phyloP scores from a whole-genome alignment of 2,113 vertebrate genomes.

The Cheilinus undulatus region DNA sequence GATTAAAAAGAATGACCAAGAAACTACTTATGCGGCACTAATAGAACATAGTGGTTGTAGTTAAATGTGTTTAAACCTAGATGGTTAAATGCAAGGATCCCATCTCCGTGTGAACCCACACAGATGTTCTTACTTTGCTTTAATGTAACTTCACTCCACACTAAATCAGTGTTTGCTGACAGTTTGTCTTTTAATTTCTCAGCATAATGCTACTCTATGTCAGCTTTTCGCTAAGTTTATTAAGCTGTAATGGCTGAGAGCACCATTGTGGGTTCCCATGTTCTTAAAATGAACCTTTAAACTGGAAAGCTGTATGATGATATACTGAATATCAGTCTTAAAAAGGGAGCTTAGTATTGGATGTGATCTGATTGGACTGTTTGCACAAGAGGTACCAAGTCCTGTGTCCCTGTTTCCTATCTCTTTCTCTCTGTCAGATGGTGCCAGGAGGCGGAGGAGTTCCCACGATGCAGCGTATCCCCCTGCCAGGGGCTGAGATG shows the following conservation, averaged over 20 bases:
- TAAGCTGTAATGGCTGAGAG: constrained; percentile 13
- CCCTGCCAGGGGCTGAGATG: constrained; percentile 97
- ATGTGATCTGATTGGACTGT: background rate
- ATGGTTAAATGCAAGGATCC: background rate
- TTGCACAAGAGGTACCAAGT: constrained; percentile 3
- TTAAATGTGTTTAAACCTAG: background rate
- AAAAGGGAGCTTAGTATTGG: background rate
- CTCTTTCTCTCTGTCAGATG: constrained; percentile 86
- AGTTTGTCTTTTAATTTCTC: background rate
- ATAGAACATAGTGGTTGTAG: background rate
- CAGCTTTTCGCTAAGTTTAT: background rate
- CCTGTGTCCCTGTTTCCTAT: constrained; percentile 24
- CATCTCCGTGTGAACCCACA: background rate
- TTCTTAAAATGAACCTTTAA: background rate
- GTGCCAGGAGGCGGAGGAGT: constrained; percentile 93
- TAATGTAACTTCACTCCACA: background rate
- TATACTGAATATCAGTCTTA: background rate
- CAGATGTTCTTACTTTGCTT: constrained; percentile 1
- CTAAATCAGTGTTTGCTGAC: background rate
- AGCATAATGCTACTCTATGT: background rate
- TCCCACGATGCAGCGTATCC: constrained; percentile 95
- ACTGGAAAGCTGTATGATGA: background rate
- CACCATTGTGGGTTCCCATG: background rate
- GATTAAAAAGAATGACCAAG: background rate
- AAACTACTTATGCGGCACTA: background rate